Conservation (phyloP, 2,888 invertebrate genomes). For the Andrena haemorrhoa region DNA sequence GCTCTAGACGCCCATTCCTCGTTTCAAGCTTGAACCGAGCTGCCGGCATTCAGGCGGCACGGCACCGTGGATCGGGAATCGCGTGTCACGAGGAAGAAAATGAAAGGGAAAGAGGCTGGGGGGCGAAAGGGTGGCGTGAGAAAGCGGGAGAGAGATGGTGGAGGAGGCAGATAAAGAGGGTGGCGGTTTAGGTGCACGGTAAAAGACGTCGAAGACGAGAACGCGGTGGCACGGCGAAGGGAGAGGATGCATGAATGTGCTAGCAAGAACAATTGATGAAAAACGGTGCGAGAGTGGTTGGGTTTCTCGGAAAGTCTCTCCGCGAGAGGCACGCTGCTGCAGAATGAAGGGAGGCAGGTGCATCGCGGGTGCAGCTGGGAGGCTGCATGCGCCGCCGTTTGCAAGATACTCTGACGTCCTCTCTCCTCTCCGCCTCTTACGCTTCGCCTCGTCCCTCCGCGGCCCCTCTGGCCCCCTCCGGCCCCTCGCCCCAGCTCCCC, state of each 20-base stretch:
- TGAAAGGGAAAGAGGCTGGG: constrained; percentile 51
- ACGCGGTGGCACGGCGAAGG: constrained; percentile 4
- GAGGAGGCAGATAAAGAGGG: constrained; percentile 54
- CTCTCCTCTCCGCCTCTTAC: constrained; percentile 42
- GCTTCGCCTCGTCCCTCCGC: constrained; percentile 26
- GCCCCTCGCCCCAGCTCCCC: constrained; percentile 34
- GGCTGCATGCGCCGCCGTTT: constrained; percentile 66
- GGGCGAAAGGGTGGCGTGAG: constrained; percentile 59
- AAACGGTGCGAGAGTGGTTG: constrained; percentile 73
- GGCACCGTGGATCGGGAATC: constrained; percentile 43
- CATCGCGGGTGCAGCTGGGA: constrained; percentile 74
- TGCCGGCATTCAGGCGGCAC: constrained; percentile 4
- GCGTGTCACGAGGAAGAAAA: constrained; percentile 49
- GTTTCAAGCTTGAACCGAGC: background rate
- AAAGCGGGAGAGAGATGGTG: constrained; percentile 39
- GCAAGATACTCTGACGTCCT: constrained; percentile 61
- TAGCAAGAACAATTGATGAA: constrained; percentile 72
- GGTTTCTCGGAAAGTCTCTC: constrained; percentile 71
- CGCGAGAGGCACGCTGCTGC: constrained; percentile 57
- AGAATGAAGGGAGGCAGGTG: constrained; percentile 72
- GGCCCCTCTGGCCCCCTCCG: background rate
- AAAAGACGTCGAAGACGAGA: constrained; percentile 26
- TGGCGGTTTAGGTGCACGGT: constrained; percentile 26
- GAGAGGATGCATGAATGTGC: constrained; percentile 63
- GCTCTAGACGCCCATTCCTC: background rate